Evolutionary conservation across 2,797 vertebrate species (phyloP).

Genomic region (Pseudochirops corinnae): DNA sequence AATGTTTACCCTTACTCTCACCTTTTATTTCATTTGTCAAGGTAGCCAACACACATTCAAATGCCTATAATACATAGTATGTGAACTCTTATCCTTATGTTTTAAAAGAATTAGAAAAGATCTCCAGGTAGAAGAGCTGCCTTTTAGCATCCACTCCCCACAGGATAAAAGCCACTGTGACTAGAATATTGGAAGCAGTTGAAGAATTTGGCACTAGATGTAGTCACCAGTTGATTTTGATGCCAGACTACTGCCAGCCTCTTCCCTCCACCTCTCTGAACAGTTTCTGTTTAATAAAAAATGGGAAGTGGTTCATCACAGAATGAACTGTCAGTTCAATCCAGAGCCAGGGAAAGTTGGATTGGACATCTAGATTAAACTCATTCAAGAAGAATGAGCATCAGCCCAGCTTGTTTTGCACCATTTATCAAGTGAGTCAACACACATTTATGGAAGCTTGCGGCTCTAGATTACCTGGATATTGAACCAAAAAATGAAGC

Average conservation of each 20-base stretch:
- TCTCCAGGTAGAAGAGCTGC: neutral
- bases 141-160: conserved; percentile 10
- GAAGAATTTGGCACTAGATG: neutral
- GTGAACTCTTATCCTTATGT: neutral
- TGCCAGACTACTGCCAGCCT: conserved; percentile 49
- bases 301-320: conserved; percentile 62
- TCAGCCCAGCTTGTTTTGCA: conserved; percentile 49
- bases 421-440: conserved; percentile 38
- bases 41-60: neutral
- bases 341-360: conserved; percentile 35
- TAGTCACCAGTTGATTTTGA: conserved; percentile 61
- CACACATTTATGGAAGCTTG: neutral
- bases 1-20: neutral
- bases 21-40: neutral
- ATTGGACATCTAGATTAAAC: conserved; percentile 51
- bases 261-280: conserved; percentile 22
- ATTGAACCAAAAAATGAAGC: conserved; percentile 49
- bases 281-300: conserved; percentile 59
- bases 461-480: conserved; percentile 46
- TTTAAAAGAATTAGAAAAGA: neutral
- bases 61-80: neutral
- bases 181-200: neutral
- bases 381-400: neutral
- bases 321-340: conserved; percentile 17
- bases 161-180: neutral